phyloP scores from a whole-genome alignment of 2,888 invertebrate genomes.

The Folsomia candida region DNA sequence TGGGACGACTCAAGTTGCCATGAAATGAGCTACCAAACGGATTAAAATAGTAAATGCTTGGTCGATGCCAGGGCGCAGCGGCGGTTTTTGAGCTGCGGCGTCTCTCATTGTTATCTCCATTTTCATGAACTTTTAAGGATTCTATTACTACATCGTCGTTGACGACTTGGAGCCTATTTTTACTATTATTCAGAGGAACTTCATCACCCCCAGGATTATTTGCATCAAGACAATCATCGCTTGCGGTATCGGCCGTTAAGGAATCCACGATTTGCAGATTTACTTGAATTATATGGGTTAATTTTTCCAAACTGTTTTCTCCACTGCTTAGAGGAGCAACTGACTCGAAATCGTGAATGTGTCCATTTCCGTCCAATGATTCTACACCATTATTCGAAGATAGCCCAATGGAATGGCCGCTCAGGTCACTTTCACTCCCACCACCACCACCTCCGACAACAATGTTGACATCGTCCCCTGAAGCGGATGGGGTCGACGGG shows the following conservation, averaged over 20 bases:
- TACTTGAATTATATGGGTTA: neutral
- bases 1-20: slow-evolving; percentile 47
- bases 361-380: too few species aligned
- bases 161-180: too few species aligned
- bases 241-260: neutral
- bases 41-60: slow-evolving; percentile 54
- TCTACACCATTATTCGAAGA: neutral
- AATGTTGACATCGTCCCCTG: slow-evolving; percentile 32
- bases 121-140: too few species aligned
- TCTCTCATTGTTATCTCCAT: too few species aligned
- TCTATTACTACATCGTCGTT: too few species aligned
- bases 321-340: too few species aligned
- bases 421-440: slow-evolving; percentile 31
- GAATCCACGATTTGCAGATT: neutral
- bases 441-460: slow-evolving; percentile 26
- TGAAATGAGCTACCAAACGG: slow-evolving; percentile 54
- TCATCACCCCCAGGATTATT: neutral
- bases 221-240: neutral
- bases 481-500: neutral
- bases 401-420: slow-evolving; percentile 14
- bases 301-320: neutral
- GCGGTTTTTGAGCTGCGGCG: slow-evolving; percentile 21
- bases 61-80: slow-evolving; percentile 30
- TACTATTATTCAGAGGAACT: neutral
- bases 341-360: too few species aligned